phyloP scores from a whole-genome alignment of 2,113 vertebrate genomes.

The Casuarius casuarius region DNA sequence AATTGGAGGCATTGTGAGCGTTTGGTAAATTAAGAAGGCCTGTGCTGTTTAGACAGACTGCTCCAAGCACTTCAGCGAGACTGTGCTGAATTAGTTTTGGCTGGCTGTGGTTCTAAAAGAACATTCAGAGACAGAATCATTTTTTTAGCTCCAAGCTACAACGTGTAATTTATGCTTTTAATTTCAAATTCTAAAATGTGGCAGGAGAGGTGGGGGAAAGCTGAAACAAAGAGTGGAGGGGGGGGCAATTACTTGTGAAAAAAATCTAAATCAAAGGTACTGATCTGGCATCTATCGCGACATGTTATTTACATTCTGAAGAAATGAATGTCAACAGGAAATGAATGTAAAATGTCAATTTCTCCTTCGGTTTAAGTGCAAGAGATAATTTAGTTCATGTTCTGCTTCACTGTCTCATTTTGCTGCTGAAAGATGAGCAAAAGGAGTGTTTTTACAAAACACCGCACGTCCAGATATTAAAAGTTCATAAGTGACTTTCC shows the following conservation, averaged over 20 bases:
- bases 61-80: slow-evolving; percentile 52
- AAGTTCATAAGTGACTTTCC: not conserved
- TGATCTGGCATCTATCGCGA: slow-evolving; percentile 1
- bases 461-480: not conserved
- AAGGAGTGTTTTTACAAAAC: not conserved
- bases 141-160: slow-evolving; percentile 54
- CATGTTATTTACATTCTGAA: not conserved
- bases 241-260: not conserved
- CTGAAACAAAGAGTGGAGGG: not conserved
- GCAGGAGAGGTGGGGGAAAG: not conserved
- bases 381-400: not conserved
- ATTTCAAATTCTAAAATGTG: slow-evolving; percentile 66
- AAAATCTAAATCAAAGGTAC: slow-evolving; percentile 24
- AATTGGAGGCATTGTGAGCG: not conserved
- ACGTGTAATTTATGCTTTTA: slow-evolving; percentile 71
- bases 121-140: slow-evolving; percentile 56
- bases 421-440: not conserved
- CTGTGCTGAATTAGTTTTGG: slow-evolving; percentile 62
- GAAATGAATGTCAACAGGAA: not conserved
- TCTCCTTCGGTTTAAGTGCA: slow-evolving; percentile 1
- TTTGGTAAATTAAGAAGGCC: slow-evolving; percentile 64
- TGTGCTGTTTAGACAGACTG: slow-evolving; percentile 64
- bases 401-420: not conserved
- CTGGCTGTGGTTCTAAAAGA: slow-evolving; percentile 62
- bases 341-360: not conserved